Evolutionary conservation across 1,140 invertebrate genomes (phyloP).

Genomic region (Ditylenchus dipsaci): DNA sequence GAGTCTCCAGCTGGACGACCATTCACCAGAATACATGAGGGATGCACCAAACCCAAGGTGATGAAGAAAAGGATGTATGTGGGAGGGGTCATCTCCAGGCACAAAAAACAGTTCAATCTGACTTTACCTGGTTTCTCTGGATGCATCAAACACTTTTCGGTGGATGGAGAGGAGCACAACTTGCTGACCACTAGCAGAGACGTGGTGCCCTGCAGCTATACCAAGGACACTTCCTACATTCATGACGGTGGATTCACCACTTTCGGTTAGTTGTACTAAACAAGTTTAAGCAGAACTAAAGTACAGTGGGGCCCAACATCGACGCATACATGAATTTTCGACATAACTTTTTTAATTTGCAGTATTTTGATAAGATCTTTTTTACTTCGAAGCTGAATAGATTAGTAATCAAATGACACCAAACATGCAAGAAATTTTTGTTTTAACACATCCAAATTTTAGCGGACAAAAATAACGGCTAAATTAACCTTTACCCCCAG

Average conservation of each 20-base stretch:
- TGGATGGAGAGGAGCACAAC: slow-evolving; percentile 35
- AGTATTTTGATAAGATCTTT: too few species aligned
- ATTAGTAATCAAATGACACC: too few species aligned
- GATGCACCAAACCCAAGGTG: slow-evolving; percentile 51
- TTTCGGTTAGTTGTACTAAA: slow-evolving; percentile 20
- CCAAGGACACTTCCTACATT: slow-evolving; percentile 33
- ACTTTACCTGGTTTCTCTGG: slow-evolving; percentile 41
- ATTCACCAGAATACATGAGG: slow-evolving; percentile 24
- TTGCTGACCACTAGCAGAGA: slow-evolving; percentile 37
- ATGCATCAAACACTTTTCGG: slow-evolving; percentile 47
- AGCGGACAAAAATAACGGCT: too few species aligned
- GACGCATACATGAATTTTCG: too few species aligned
- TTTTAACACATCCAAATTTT: too few species aligned
- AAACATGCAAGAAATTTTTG: too few species aligned
- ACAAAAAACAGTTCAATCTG: slow-evolving; percentile 36
- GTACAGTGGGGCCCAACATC: too few species aligned
- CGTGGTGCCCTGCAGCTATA: slow-evolving; percentile 39
- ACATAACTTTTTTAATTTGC: too few species aligned
- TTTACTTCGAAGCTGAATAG: too few species aligned
- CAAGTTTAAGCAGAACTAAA: too few species aligned
- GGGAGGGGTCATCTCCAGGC: slow-evolving; percentile 56
- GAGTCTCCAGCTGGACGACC: slow-evolving; percentile 40
- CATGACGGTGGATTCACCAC: slow-evolving; percentile 41
- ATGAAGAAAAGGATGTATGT: slow-evolving; percentile 53
- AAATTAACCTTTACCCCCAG: too few species aligned